Base-by-base conservation (phyloP, 1,140 invertebrate species). In the Meloidogyne hapla region DNA sequence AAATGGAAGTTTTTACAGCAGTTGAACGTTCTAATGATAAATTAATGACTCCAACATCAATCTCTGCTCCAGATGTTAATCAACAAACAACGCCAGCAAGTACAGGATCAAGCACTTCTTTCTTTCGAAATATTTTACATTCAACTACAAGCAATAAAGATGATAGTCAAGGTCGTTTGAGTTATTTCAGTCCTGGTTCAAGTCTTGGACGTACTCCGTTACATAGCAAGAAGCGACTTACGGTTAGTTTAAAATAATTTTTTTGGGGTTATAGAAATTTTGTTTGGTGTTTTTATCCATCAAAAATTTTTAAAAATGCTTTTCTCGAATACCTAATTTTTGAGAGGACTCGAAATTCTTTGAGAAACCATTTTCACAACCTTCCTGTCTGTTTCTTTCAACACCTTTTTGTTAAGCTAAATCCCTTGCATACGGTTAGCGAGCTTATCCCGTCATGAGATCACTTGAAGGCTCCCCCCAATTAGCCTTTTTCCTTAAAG, bases 171-270 rank as follows among this genome's bases (percentile, higher is more conserved):
- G n/a, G 69, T 62, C 69, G 69, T n/a, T 6, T 48, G 12, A 21
- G 62, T 23, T 56, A 76, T 40, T 69, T 33, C 12, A 76, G 66
- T 33, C 38, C 67, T 15, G 45, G 66, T 38, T 61, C 75, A 33
- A 69, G 66, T n/a, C 1, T 61, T n/a, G 40, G 67, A 25, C 23
- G 26, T 38, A 42, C 75, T 23, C 65, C 38, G 6, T 38, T 67
- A 9, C 45, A 72, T 26, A 61, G 75, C 66, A 71, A 70, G 26
- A 76, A 70, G 23, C 28, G 72, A 64, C 26, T 67, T 61, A 38
- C 56, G 23, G 62, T 64, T 28, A 65, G 33, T 65, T 21, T 23
- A n/a, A n/a, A n/a, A n/a, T 33, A 26, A 48, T 3, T n/a, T 38
- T 25, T 13, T 69, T 8, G n/a, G n/a, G n/a, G n/a, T n/a, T n/a